A percentile compares a stretch with the other conserved stretches of the same genome.
phyloP scores from a whole-genome alignment of 2,888 invertebrate species.

The Drosophila ustulata region DNA sequence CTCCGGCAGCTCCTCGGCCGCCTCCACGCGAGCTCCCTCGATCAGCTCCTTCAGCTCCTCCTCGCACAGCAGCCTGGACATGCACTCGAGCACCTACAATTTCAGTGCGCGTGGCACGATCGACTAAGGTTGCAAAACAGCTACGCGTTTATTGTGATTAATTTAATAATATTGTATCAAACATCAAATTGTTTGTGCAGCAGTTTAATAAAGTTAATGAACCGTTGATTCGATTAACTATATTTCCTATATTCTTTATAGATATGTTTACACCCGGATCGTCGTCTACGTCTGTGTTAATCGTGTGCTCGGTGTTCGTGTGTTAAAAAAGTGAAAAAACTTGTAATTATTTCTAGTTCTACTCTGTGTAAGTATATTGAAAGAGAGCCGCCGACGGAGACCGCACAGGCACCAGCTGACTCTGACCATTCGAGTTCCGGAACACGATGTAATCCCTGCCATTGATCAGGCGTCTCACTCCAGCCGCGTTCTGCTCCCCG shows the following conservation, averaged over 20 bases:
- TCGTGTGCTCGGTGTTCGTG: conserved; percentile 16
- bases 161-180: conserved; percentile 27
- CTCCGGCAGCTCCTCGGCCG: conserved; percentile 63
- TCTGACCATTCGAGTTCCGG: conserved; percentile 87
- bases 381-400: conserved; percentile 92
- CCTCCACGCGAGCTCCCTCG: conserved; percentile 71
- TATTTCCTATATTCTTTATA: conserved; percentile 4
- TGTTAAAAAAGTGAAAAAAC: conserved; percentile 1
- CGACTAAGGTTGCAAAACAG: conserved; percentile 38
- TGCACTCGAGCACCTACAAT: conserved; percentile 53
- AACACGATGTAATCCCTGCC: conserved; percentile 92
- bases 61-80: conserved; percentile 67
- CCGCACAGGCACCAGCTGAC: conserved; percentile 90
- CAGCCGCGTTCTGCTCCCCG: conserved; percentile 54
- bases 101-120: conserved; percentile 57
- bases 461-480: conserved; percentile 88
- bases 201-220: conserved; percentile 39
- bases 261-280: conserved; percentile 1
- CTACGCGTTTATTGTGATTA: conserved; percentile 53
- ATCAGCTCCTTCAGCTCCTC: conserved; percentile 74
- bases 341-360: conserved; percentile 16
- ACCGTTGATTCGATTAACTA: conserved; percentile 1
- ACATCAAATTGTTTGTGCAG: conserved; percentile 4
- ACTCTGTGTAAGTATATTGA: conserved; percentile 86
- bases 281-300: conserved; percentile 56